phyloP scores from a whole-genome alignment of 2,797 vertebrate species.

The Rousettus madagascariensis region DNA sequence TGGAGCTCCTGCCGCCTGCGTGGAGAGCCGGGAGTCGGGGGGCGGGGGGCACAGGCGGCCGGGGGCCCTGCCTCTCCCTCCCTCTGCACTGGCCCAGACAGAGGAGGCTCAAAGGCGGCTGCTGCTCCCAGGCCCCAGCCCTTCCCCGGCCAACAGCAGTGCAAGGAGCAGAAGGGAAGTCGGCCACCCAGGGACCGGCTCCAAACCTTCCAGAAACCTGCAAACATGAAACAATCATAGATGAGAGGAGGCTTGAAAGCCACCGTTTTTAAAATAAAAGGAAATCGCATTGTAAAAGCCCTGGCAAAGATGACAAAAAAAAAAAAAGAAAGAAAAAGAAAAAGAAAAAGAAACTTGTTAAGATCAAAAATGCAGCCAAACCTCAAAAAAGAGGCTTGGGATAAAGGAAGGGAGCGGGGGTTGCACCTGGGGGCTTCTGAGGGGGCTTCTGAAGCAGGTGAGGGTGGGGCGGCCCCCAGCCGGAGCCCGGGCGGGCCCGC shows the following conservation, averaged over 20 bases:
- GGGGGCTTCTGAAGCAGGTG: conserved; percentile 77
- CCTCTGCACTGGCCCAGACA: not conserved
- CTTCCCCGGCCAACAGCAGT: not conserved
- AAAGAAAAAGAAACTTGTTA: conserved; percentile 65
- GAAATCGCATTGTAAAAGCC: conserved; percentile 81
- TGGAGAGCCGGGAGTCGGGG: fast-evolving
- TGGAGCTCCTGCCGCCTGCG: not conserved
- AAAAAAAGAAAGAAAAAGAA: conserved; percentile 29
- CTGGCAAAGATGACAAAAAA: conserved; percentile 82
- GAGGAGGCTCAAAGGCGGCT: not conserved
- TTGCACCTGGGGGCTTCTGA: conserved; percentile 77
- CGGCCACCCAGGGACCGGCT: conserved; percentile 69
- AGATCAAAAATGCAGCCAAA: conserved; percentile 84
- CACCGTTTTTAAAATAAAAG: conserved; percentile 79
- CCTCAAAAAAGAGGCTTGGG: conserved; percentile 80
- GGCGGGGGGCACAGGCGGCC: fast-evolving
- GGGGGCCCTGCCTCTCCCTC: not conserved
- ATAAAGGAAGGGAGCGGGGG: conserved; percentile 76
- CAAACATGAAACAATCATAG: conserved; percentile 84
- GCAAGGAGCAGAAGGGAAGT: conserved; percentile 59
- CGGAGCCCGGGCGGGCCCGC: conserved; percentile 62
- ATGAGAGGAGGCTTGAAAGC: conserved; percentile 80
- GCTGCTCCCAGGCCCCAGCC: not conserved
- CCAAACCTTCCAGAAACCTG: conserved; percentile 77
- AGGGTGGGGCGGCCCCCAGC: conserved; percentile 49